Evolutionary conservation across 2,888 invertebrate species (phyloP).

Genomic region (Elmis aenea): DNA sequence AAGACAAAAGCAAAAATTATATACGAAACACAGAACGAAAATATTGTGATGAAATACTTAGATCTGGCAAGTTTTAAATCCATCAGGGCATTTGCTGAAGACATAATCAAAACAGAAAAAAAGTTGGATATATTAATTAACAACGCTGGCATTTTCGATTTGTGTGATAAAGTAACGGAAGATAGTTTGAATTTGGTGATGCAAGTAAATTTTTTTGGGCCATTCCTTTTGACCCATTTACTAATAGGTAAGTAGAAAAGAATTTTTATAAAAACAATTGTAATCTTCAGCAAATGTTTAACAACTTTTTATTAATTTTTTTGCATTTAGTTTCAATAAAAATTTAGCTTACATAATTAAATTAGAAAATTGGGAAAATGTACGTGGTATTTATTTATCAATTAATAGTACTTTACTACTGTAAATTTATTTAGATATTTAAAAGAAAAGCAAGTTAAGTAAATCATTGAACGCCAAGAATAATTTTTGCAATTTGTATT

Average conservation of each 20-base stretch:
- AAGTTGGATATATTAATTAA: slow-evolving; percentile 58
- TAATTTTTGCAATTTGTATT: no score
- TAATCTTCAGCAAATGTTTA: slow-evolving; percentile 1
- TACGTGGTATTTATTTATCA: no score
- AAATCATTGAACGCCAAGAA: no score
- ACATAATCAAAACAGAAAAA: slow-evolving; percentile 49
- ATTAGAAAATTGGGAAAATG: no score
- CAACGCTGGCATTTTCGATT: slow-evolving; percentile 51
- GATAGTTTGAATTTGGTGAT: slow-evolving; percentile 59
- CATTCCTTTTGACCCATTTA: slow-evolving; percentile 42
- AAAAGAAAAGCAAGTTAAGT: no score
- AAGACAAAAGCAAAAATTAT: slow-evolving; percentile 29
- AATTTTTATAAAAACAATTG: no score
- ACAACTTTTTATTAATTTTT: no score
- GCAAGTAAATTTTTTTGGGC: slow-evolving; percentile 61
- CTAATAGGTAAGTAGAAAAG: slow-evolving; percentile 10
- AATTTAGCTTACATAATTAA: no score
- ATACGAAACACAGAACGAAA: slow-evolving; percentile 31
- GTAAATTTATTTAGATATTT: no score
- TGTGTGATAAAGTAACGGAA: slow-evolving; percentile 46
- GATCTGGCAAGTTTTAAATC: slow-evolving; percentile 52
- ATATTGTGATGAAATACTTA: slow-evolving; percentile 42
- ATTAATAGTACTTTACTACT: no score
- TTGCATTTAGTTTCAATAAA: no score
- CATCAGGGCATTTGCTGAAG: slow-evolving; percentile 55